phyloP scores from a whole-genome alignment of 2,888 invertebrate genomes.

The Priocnemis perturbator region DNA sequence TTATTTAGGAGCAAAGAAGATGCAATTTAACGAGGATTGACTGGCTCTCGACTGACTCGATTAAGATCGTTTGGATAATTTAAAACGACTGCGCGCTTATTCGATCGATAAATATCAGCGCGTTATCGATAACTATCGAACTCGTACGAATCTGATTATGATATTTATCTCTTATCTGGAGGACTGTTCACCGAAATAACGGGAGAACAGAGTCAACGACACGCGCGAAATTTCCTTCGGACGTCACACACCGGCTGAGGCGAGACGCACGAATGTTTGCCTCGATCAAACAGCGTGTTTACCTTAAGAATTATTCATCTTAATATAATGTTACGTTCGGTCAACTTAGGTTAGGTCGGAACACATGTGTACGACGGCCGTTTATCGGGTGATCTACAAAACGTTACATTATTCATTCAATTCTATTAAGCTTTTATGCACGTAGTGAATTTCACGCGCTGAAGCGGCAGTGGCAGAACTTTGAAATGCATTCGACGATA shows the following conservation, averaged over 20 bases:
- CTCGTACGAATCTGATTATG: background rate
- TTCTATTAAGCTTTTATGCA: too few species aligned
- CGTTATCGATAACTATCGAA: background rate
- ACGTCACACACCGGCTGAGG: background rate
- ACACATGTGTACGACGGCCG: background rate
- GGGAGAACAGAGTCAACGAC: conserved; percentile 1
- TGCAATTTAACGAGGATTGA: too few species aligned
- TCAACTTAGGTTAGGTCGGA: conserved; percentile 33
- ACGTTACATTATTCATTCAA: too few species aligned
- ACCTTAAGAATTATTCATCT: background rate
- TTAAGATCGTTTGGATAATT: background rate
- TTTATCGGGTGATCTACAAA: too few species aligned
- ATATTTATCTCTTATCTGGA: conserved; percentile 4
- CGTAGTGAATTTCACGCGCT: background rate
- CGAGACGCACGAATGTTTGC: background rate
- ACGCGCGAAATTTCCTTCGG: background rate
- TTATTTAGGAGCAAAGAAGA: too few species aligned
- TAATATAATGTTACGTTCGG: conserved; percentile 8
- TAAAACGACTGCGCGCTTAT: conserved; percentile 10
- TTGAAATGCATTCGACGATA: background rate
- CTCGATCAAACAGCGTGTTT: background rate
- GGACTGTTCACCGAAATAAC: background rate
- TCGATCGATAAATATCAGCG: conserved; percentile 3
- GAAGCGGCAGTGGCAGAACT: background rate
- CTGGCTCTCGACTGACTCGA: background rate